Percentiles rank a stretch among this genome's conserved stretches.
phyloP scores from a whole-genome alignment of 2,888 invertebrate species.

The Tortricodes alternella region DNA sequence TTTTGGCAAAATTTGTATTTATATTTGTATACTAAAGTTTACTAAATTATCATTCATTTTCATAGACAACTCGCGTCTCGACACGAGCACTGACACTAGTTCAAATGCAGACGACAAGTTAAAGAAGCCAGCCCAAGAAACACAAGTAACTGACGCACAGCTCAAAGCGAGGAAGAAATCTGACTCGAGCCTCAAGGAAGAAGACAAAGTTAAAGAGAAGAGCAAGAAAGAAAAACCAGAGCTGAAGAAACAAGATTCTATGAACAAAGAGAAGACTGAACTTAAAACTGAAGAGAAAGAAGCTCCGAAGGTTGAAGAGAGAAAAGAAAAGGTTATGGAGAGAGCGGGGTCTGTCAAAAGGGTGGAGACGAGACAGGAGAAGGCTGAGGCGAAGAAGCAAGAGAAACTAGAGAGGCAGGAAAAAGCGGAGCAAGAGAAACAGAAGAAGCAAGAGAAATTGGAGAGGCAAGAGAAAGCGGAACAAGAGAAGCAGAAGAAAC shows the following conservation, averaged over 20 bases:
- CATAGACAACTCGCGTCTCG: constrained; percentile 44
- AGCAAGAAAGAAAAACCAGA: constrained; percentile 55
- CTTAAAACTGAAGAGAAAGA: constrained; percentile 49
- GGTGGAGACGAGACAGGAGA: constrained; percentile 61
- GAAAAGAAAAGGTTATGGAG: constrained; percentile 29
- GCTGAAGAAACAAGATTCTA: constrained; percentile 53
- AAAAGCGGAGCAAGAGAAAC: constrained; percentile 41
- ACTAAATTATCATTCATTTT: background rate
- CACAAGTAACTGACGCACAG: constrained; percentile 41
- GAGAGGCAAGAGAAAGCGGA: constrained; percentile 63
- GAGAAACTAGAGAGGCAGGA: constrained; percentile 40
- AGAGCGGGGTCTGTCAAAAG: constrained; percentile 36
- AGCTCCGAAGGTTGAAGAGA: constrained; percentile 52
- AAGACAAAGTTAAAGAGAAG: constrained; percentile 62
- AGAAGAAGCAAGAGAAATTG: constrained; percentile 46
- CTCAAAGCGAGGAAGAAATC: constrained; percentile 68
- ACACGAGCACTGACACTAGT: constrained; percentile 60
- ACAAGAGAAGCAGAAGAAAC: constrained; percentile 42
- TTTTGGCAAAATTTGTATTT: background rate
- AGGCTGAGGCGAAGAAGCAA: constrained; percentile 48
- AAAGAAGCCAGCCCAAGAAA: constrained; percentile 38
- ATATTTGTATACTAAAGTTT: background rate
- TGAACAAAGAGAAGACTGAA: constrained; percentile 46
- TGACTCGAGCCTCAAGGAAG: constrained; percentile 71
- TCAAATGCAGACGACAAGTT: constrained; percentile 52